Conservation (phyloP, 2,888 invertebrate species). For the Xanthostigma xanthostigma region DNA sequence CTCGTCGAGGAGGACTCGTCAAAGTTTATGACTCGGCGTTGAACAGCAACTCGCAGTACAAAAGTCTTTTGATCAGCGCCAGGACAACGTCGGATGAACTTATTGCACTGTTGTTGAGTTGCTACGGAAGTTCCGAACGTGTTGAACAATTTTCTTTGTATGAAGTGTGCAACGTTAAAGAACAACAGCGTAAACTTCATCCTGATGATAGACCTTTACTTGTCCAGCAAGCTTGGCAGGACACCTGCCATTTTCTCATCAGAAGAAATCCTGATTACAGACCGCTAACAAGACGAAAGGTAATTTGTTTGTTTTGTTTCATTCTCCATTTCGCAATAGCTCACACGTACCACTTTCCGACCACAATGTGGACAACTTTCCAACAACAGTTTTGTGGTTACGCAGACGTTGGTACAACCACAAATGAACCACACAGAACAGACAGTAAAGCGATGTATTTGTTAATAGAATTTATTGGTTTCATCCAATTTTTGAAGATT, state of each 20-base stretch:
- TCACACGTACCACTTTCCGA: too few species aligned
- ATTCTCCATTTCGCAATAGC: neutral
- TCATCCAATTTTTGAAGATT: too few species aligned
- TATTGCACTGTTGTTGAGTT: constrained; percentile 66
- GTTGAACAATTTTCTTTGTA: constrained; percentile 78
- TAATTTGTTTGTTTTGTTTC: constrained; percentile 11
- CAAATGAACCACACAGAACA: too few species aligned
- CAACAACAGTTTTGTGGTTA: too few species aligned
- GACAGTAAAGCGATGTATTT: too few species aligned
- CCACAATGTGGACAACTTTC: too few species aligned
- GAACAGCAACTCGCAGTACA: constrained; percentile 85
- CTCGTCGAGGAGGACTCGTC: constrained; percentile 78
- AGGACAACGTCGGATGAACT: constrained; percentile 80
- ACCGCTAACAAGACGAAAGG: constrained; percentile 37
- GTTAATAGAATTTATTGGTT: too few species aligned
- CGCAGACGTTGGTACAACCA: too few species aligned
- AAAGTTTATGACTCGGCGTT: constrained; percentile 84
- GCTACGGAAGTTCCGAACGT: constrained; percentile 69
- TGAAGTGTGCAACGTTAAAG: constrained; percentile 63
- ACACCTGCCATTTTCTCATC: constrained; percentile 64
- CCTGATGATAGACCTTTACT: constrained; percentile 72
- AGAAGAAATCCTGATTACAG: constrained; percentile 67
- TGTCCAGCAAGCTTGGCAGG: constrained; percentile 62
- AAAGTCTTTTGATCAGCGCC: constrained; percentile 77
- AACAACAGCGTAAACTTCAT: constrained; percentile 77